A percentile compares a stretch with the other conserved stretches of the same genome.
Conservation (phyloP, 1,140 invertebrate species). For the Antheraea pernyi region DNA sequence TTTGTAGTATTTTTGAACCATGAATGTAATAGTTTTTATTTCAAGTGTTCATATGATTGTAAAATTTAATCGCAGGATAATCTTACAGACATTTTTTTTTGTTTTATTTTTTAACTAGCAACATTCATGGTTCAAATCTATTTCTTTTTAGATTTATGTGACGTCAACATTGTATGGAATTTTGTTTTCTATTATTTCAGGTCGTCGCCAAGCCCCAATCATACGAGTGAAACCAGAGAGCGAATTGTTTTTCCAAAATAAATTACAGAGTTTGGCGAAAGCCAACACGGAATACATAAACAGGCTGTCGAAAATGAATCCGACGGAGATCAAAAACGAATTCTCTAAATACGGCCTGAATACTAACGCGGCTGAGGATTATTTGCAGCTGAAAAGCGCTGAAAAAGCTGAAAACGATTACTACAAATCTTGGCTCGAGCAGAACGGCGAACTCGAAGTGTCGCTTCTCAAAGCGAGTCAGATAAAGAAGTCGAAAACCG, state of each 20-base stretch:
- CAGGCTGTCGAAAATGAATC: constrained; percentile 61
- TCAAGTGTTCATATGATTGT: constrained; percentile 24
- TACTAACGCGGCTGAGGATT: constrained; percentile 37
- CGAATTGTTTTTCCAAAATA: constrained; percentile 64
- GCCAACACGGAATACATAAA: constrained; percentile 57
- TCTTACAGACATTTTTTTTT: constrained; percentile 69
- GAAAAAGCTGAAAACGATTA: constrained; percentile 66
- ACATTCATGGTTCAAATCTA: constrained; percentile 69
- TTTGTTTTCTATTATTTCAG: constrained; percentile 43
- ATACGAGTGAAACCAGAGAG: constrained; percentile 68
- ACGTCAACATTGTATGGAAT: constrained; percentile 12
- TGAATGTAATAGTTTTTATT: constrained; percentile 51
- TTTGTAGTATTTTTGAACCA: constrained; percentile 53
- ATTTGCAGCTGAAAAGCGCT: constrained; percentile 33
- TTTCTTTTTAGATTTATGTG: constrained; percentile 4
- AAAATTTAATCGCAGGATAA: constrained; percentile 40
- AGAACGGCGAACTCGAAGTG: constrained; percentile 74
- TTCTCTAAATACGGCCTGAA: constrained; percentile 65
- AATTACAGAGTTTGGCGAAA: constrained; percentile 58
- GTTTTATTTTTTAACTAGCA: constrained; percentile 2
- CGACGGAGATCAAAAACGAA: constrained; percentile 55
- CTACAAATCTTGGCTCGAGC: constrained; percentile 73
- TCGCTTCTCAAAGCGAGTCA: constrained; percentile 62
- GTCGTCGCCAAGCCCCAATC: constrained; percentile 31
- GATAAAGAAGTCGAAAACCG: constrained; percentile 44